Conservation (phyloP, 2,888 invertebrate species). For the Acleris holmiana region DNA sequence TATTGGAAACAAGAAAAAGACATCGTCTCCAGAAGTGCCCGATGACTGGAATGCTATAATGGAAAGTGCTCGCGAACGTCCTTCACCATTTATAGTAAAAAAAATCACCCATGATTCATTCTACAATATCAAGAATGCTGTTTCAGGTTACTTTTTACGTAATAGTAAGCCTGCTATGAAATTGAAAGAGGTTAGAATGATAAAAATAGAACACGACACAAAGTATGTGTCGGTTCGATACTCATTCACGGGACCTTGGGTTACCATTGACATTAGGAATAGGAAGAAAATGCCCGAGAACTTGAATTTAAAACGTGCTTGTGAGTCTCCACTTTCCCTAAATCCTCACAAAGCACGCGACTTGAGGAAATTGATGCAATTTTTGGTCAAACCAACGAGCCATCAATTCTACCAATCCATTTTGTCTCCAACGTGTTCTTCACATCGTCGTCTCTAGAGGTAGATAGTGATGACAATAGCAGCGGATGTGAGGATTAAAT, state of each 20-base stretch:
- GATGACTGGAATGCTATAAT: too few relatives aligned
- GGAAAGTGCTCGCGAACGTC: slow-evolving; percentile 7
- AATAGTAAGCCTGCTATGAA: slow-evolving; percentile 19
- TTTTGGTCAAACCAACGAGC: slow-evolving; percentile 20
- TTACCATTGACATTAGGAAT: slow-evolving; percentile 13
- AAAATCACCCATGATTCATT: slow-evolving; percentile 13
- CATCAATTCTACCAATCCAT: slow-evolving; percentile 20
- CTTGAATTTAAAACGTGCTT: slow-evolving; percentile 15
- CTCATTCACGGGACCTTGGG: slow-evolving; percentile 21
- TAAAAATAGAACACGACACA: slow-evolving; percentile 13
- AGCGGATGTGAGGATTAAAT: slow-evolving; percentile 18
- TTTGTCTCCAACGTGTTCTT: background rate
- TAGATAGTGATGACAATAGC: slow-evolving; percentile 17
- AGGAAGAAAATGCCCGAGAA: slow-evolving; percentile 15
- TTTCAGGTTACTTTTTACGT: slow-evolving; percentile 12
- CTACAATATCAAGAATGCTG: slow-evolving; percentile 1
- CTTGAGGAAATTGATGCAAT: background rate
- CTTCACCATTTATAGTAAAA: slow-evolving; percentile 14
- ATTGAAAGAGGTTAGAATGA: slow-evolving; percentile 12
- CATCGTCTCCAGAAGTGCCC: too few relatives aligned
- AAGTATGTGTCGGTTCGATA: slow-evolving; percentile 10
- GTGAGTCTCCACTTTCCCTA: slow-evolving; percentile 4
- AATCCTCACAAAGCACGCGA: slow-evolving; percentile 15
- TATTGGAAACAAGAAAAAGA: slow-evolving; percentile 7
- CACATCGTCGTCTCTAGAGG: slow-evolving; percentile 20